Conservation (phyloP, 1,140 invertebrate species). For the Acyrthosiphon pisum region DNA sequence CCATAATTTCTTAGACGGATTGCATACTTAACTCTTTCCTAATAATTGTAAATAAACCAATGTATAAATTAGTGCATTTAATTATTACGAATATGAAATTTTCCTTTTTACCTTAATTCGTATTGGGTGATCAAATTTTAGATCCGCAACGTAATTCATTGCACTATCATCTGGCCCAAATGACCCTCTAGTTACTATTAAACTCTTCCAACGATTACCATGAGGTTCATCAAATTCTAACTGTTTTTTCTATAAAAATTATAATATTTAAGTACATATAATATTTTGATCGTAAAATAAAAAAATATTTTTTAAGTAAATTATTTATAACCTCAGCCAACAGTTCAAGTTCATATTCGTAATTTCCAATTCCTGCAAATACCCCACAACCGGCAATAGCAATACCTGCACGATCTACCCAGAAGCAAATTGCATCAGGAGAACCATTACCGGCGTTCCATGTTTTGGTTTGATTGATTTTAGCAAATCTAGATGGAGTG, state of each 20-base stretch:
- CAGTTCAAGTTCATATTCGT: conserved; percentile 91
- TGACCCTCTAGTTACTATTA: conserved; percentile 76
- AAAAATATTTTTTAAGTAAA: not conserved
- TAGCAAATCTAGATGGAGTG: conserved; percentile 88
- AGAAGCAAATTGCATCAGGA: conserved; percentile 95
- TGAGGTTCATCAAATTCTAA: conserved; percentile 48
- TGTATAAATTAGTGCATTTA: conserved; percentile 3
- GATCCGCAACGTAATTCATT: conserved; percentile 81
- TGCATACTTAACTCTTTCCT: conserved; percentile 89
- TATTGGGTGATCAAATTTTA: conserved; percentile 90
- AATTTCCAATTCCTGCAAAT: conserved; percentile 85
- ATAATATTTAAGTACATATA: not conserved
- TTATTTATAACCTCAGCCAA: conserved; percentile 76
- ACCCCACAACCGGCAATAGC: conserved; percentile 87
- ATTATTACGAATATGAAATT: not conserved
- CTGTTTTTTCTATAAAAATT: conserved; percentile 46
- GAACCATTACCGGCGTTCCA: conserved; percentile 98
- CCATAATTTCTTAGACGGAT: conserved; percentile 88
- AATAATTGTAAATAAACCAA: conserved; percentile 56
- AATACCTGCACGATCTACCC: conserved; percentile 88
- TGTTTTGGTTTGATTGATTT: conserved; percentile 84
- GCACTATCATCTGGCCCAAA: conserved; percentile 80
- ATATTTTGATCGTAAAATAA: not conserved
- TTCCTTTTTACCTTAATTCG: conserved; percentile 75
- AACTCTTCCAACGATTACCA: conserved; percentile 72